Percentiles rank a stretch among this genome's conserved stretches.
Evolutionary conservation across 2,888 invertebrate species (phyloP).

Genomic region (Drosophila sordidapex): DNA sequence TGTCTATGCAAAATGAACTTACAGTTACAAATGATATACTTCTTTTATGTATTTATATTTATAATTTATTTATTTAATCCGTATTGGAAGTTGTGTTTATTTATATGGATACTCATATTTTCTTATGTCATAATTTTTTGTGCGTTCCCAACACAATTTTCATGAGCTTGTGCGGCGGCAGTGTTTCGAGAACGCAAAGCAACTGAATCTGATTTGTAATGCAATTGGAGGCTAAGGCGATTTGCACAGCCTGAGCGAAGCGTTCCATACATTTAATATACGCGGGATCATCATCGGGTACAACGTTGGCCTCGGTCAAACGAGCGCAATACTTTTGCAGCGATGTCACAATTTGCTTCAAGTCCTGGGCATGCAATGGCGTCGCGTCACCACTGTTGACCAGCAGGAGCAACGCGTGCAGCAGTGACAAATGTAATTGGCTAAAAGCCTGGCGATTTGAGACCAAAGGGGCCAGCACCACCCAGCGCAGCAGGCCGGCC

Average conservation of each 20-base stretch:
- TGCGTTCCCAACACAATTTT: slow-evolving; percentile 88
- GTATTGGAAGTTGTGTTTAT: neutral
- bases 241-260: slow-evolving; percentile 93
- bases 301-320: slow-evolving; percentile 84
- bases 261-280: slow-evolving; percentile 89
- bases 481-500: slow-evolving; percentile 92
- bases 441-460: slow-evolving; percentile 85
- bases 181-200: slow-evolving; percentile 87
- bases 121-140: slow-evolving; percentile 80
- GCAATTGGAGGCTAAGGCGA: slow-evolving; percentile 91
- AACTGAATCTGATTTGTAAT: slow-evolving; percentile 91
- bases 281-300: slow-evolving; percentile 84
- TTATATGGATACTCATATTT: neutral
- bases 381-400: slow-evolving; percentile 85
- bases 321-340: slow-evolving; percentile 85
- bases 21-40: too few relatives aligned
- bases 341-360: slow-evolving; percentile 86
- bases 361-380: slow-evolving; percentile 88
- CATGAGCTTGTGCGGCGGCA: slow-evolving; percentile 89
- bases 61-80: slow-evolving; percentile 8
- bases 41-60: neutral
- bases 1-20: neutral
- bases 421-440: slow-evolving; percentile 89
- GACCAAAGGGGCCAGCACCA: slow-evolving; percentile 89
- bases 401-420: slow-evolving; percentile 88